phyloP scores from a whole-genome alignment of 1,140 invertebrate species.

The Eueides isabella region DNA sequence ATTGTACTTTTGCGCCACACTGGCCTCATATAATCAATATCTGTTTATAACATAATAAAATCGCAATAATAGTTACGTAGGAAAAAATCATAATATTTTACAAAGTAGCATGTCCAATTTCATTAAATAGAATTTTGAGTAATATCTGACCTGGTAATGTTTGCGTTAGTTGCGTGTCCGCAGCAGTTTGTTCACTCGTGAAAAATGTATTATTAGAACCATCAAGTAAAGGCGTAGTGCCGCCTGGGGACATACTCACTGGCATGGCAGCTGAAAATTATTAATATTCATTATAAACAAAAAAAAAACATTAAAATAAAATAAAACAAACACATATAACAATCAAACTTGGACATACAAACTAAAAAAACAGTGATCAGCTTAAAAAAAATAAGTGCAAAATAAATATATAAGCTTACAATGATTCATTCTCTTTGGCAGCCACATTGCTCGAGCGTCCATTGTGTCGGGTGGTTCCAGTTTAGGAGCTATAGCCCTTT shows the following conservation, averaged over 20 bases:
- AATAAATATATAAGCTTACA: slow-evolving; percentile 84
- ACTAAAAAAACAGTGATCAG: slow-evolving; percentile 45
- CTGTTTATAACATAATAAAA: no score
- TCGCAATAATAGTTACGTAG: no score
- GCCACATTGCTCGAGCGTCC: slow-evolving; percentile 82
- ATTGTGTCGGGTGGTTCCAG: slow-evolving; percentile 78
- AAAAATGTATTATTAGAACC: slow-evolving; percentile 65
- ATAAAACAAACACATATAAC: slow-evolving; percentile 24
- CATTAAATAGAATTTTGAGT: background rate
- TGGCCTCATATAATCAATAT: no score
- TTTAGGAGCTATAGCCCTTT: slow-evolving; percentile 72
- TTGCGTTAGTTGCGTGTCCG: slow-evolving; percentile 71
- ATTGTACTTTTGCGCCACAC: no score
- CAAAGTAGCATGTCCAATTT: no score
- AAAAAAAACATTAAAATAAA: slow-evolving; percentile 26
- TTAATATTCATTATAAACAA: slow-evolving; percentile 18
- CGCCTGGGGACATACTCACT: slow-evolving; percentile 74
- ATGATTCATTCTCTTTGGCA: slow-evolving; percentile 84
- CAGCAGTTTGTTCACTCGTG: slow-evolving; percentile 63
- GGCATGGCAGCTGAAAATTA: slow-evolving; percentile 71
- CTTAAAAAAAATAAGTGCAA: slow-evolving; percentile 69
- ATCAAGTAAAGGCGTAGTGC: slow-evolving; percentile 69
- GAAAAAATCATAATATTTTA: no score
- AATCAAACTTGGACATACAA: slow-evolving; percentile 40
- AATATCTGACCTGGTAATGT: slow-evolving; percentile 59